Evolutionary conservation across 2,888 invertebrate genomes (phyloP).

Genomic region (Hypsopygia costalis): DNA sequence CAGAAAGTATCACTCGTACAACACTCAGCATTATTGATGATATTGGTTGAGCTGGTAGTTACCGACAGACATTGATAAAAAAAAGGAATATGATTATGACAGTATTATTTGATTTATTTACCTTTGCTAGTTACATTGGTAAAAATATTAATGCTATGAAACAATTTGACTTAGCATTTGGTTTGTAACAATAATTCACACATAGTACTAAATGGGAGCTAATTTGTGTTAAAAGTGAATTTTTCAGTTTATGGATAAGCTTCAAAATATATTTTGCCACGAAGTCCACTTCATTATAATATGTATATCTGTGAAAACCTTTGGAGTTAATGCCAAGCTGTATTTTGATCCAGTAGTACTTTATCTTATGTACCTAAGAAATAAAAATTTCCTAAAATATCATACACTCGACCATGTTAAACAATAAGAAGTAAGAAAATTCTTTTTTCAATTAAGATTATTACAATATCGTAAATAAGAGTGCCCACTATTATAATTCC

Average conservation of each 20-base stretch:
- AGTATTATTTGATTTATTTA: constrained; percentile 78
- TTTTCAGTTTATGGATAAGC: neutral
- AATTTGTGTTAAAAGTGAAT: constrained; percentile 1
- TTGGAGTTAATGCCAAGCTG: constrained; percentile 48
- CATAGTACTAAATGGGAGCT: constrained; percentile 49
- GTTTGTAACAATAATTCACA: constrained; percentile 64
- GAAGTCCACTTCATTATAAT: constrained; percentile 30
- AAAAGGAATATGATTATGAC: constrained; percentile 30
- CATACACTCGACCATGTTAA: constrained; percentile 68
- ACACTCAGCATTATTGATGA: too few relatives aligned
- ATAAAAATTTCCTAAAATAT: constrained; percentile 72
- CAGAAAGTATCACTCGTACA: too few relatives aligned
- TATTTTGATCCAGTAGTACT: constrained; percentile 65
- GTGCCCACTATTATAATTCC: constrained; percentile 34
- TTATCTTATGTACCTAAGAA: constrained; percentile 74
- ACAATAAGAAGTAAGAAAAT: constrained; percentile 48
- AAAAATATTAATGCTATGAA: constrained; percentile 78
- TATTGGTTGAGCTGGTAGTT: too few relatives aligned
- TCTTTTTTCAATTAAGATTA: constrained; percentile 34
- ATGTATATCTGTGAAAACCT: neutral
- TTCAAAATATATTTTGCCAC: constrained; percentile 3
- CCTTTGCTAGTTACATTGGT: constrained; percentile 79
- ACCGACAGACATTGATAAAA: too few relatives aligned
- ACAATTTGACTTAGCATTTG: constrained; percentile 77
- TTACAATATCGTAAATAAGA: constrained; percentile 34